Conservation (phyloP, 2,888 invertebrate species). For the Unio delphinus region DNA sequence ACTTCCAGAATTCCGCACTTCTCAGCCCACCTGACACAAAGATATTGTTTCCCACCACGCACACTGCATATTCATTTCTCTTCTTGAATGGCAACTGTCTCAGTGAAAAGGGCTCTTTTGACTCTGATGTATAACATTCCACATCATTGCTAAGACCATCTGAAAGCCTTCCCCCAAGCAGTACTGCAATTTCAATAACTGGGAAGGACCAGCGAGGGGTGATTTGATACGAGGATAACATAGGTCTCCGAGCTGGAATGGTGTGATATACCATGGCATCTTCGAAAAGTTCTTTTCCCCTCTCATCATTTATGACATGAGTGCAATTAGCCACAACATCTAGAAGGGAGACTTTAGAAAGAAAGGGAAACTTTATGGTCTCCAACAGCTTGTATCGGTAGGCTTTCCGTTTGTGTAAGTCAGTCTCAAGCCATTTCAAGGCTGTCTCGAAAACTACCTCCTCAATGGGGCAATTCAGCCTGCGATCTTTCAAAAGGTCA, state of each 20-base stretch:
- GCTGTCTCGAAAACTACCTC: constrained; percentile 58
- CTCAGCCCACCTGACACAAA: constrained; percentile 63
- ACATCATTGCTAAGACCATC: constrained; percentile 65
- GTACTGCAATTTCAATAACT: constrained; percentile 54
- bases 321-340: constrained; percentile 50
- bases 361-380: constrained; percentile 59
- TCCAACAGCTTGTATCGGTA: constrained; percentile 49
- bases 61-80: constrained; percentile 62
- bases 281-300: constrained; percentile 54
- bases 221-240: constrained; percentile 59
- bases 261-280: constrained; percentile 59
- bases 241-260: constrained; percentile 56
- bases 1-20: constrained; percentile 66
- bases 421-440: constrained; percentile 55
- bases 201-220: constrained; percentile 56
- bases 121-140: constrained; percentile 56
- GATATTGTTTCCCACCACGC: constrained; percentile 60
- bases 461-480: constrained; percentile 53
- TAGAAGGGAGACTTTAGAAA: constrained; percentile 53
- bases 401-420: constrained; percentile 37
- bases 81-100: constrained; percentile 63
- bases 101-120: constrained; percentile 51
- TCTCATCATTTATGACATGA: constrained; percentile 49
- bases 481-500: constrained; percentile 54
- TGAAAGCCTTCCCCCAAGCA: constrained; percentile 58